Conservation (phyloP, 2,113 vertebrate species). For the Dunckerocampus dactyliophorus region DNA sequence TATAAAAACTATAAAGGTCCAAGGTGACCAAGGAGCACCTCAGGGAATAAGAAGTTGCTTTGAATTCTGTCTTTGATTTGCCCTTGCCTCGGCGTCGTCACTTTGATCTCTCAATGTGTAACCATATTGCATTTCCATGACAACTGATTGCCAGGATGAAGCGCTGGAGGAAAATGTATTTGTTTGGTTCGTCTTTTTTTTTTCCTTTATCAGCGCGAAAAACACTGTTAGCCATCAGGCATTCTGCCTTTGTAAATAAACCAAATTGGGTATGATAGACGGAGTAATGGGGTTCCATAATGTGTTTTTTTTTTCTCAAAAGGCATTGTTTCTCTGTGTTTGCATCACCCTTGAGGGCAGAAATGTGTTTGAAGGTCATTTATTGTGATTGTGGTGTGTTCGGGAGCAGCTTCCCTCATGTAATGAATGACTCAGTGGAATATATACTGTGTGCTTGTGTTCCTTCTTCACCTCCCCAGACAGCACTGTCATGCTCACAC, state of each 20-base stretch:
- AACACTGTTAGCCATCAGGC: constrained; percentile 27
- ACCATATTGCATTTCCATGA: constrained; percentile 45
- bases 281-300: constrained; percentile 42
- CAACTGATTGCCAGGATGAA: constrained; percentile 37
- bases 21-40: constrained; percentile 36
- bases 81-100: constrained; percentile 27
- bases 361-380: constrained; percentile 56
- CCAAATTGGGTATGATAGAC: constrained; percentile 48
- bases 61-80: constrained; percentile 44
- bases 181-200: constrained; percentile 30
- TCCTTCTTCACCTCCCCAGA: constrained; percentile 8
- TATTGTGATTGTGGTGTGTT: constrained; percentile 41
- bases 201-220: constrained; percentile 33
- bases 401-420: constrained; percentile 21
- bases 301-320: constrained; percentile 31
- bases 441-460: constrained; percentile 33
- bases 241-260: constrained; percentile 48
- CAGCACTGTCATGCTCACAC: constrained; percentile 33
- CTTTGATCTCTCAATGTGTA: constrained; percentile 49
- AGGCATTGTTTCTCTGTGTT: constrained; percentile 30
- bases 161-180: constrained; percentile 50
- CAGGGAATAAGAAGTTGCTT: constrained; percentile 35
- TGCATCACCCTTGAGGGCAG: constrained; percentile 25
- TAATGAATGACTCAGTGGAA: constrained; percentile 27
- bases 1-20: constrained; percentile 20